phyloP scores from a whole-genome alignment of 2,888 invertebrate genomes.

The Polyommatus iphigenia region DNA sequence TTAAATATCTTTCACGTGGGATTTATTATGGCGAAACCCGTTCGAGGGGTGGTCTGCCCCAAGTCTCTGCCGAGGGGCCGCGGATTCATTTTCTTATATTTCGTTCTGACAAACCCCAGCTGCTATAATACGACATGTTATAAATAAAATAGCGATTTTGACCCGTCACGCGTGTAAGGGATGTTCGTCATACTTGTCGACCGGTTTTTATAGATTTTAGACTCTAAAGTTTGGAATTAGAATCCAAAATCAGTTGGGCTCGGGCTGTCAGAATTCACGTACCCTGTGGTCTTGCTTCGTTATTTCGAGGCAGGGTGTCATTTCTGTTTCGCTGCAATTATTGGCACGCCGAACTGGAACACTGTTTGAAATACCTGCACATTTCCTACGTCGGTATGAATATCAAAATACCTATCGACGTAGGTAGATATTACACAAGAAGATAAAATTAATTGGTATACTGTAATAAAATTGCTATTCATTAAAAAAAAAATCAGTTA shows the following conservation, averaged over 20 bases:
- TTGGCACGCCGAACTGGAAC: constrained; percentile 71
- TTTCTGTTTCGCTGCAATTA: constrained; percentile 76
- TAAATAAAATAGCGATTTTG: constrained; percentile 80
- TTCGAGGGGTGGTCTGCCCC: constrained; percentile 71
- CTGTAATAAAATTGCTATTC: too few species aligned
- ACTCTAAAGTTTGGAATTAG: not conserved
- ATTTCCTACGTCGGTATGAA: not conserved
- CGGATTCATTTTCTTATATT: constrained; percentile 70
- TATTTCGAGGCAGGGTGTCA: constrained; percentile 77
- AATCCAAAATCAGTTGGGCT: constrained; percentile 4
- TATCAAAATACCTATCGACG: not conserved
- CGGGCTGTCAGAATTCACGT: constrained; percentile 22
- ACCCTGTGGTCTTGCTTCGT: constrained; percentile 48
- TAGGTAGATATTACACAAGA: not conserved
- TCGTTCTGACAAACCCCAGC: constrained; percentile 77
- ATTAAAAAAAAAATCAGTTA: too few species aligned
- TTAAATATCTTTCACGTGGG: constrained; percentile 79
- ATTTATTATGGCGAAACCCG: constrained; percentile 75
- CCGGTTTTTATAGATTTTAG: not conserved
- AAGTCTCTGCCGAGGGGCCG: constrained; percentile 56
- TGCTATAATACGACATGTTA: constrained; percentile 74
- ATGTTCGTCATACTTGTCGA: constrained; percentile 56
- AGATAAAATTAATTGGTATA: not conserved
- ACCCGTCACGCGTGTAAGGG: constrained; percentile 75
- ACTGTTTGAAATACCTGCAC: constrained; percentile 4